These are phyloP conservation scores for Nannoperca obscura DNA, from an alignment of 2,797 vertebrate species.

Conservation along the genomic window DNA sequence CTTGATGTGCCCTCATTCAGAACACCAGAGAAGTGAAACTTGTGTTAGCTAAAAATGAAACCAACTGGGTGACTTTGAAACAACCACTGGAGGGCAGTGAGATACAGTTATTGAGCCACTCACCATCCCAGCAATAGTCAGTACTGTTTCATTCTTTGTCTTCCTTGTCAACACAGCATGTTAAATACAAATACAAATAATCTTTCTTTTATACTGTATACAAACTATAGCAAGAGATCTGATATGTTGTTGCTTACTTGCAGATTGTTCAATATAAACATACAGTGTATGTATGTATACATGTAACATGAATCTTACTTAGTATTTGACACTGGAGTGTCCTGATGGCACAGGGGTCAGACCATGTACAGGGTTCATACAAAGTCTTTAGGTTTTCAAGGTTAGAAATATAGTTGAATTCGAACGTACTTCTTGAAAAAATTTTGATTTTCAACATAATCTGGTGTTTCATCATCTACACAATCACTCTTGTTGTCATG, in stretches of 20 bases:
- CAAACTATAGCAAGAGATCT: background rate
- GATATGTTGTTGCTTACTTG: background rate
- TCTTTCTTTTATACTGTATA: background rate
- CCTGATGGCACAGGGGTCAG: background rate
- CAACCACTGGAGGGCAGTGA: slow-evolving; percentile 54
- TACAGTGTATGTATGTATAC: too few relatives aligned
- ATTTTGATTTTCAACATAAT: too few relatives aligned
- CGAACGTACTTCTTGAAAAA: too few relatives aligned
- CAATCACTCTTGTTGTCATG: too few relatives aligned
- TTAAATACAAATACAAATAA: background rate
- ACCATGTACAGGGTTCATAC: background rate
- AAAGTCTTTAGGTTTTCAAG: too few relatives aligned
- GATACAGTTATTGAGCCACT: background rate
- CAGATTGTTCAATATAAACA: background rate
- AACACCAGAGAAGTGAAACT: slow-evolving; percentile 22
- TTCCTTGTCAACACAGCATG: too few relatives aligned
- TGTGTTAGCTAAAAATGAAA: background rate
- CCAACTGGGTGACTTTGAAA: background rate
- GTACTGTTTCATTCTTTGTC: background rate
- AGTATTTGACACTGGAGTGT: background rate
- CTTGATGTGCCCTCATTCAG: background rate
- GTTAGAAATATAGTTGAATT: too few relatives aligned
- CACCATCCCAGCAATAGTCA: too few relatives aligned
- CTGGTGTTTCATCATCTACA: too few relatives aligned
- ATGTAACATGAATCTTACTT: background rate